Evolutionary conservation across 2,797 vertebrate genomes (phyloP), one percentile per base, ranked within the genome.

Genomic region (Gobionotothen gibberifrons): DNA sequence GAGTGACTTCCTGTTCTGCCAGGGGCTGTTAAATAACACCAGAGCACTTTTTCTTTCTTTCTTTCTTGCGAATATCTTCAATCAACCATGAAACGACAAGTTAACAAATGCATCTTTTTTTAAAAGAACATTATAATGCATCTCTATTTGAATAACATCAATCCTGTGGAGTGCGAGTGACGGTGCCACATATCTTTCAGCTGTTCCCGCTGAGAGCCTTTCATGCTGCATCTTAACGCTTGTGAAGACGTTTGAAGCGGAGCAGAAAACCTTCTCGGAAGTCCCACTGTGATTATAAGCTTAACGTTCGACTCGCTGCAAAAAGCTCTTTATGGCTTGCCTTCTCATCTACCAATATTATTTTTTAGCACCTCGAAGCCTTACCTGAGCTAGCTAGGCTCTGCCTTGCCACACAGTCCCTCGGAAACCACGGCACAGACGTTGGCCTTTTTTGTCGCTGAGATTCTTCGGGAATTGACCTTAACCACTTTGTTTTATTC

Each of bases 361-460:
- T 51, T 53, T 53, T 90, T 92, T 85, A 84, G 90, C 95, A 95
- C 95, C 94, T 79, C 70, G 55, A 94, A 89, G 95, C 95, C 95
- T 96, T 96, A 96, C 87, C 87, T 73, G 86, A 89, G 91, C 92
- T 78, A 89, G 91, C 92, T 78, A 72, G 83, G 87, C 88, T 71
- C 82, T 6, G 74, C 89, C 92, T 81, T 72, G 91, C 89, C 85
- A 85, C 89, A 87, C 83, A 87, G 91, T 80, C 93, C 92, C 93
- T 93, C 90, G 56, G 71, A 82, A 84, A 82, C 62, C 43, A 76
- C 61, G 22, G 62, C 74, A 65, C 65, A 69, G 47, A 52, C 51
- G 39, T 69, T 7, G 54, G 65, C 68, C 49, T 56, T 76, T 49
- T 43, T 14, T 67, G 74, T 78, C 48, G 56, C 58, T 43, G 71